Conservation (phyloP, 2,888 invertebrate species). For the Harpalus rufipes region DNA sequence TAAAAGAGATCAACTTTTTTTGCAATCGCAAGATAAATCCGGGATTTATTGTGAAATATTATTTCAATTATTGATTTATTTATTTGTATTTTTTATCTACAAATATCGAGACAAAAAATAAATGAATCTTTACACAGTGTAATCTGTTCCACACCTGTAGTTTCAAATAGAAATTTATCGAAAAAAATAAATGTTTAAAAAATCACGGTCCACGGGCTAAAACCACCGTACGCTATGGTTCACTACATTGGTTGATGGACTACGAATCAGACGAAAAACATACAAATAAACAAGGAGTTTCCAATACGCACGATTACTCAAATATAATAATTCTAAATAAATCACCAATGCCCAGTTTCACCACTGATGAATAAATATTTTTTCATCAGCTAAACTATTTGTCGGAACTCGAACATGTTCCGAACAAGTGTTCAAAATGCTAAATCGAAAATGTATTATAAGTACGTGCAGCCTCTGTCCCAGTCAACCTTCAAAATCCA, state of each 20-base stretch:
- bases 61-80: constrained; percentile 15
- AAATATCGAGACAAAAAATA: constrained; percentile 47
- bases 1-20: too few relatives aligned
- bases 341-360: too few relatives aligned
- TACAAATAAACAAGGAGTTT: constrained; percentile 14
- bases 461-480: too few relatives aligned
- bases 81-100: constrained; percentile 38
- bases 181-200: constrained; percentile 50
- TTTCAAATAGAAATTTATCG: constrained; percentile 47
- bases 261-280: constrained; percentile 28
- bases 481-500: too few relatives aligned
- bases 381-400: too few relatives aligned
- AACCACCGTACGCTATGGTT: constrained; percentile 62
- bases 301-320: constrained; percentile 7
- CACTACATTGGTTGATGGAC: constrained; percentile 41
- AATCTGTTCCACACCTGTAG: constrained; percentile 66
- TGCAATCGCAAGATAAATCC: too few relatives aligned
- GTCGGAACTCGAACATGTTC: too few relatives aligned
- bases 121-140: constrained; percentile 55
- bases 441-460: too few relatives aligned
- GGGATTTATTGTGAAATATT: neutral
- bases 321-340: neutral
- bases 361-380: too few relatives aligned
- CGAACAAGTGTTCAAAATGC: too few relatives aligned
- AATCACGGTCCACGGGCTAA: constrained; percentile 48